Evolutionary conservation across 2,888 invertebrate species (phyloP).

Genomic region (Junonia oenone): DNA sequence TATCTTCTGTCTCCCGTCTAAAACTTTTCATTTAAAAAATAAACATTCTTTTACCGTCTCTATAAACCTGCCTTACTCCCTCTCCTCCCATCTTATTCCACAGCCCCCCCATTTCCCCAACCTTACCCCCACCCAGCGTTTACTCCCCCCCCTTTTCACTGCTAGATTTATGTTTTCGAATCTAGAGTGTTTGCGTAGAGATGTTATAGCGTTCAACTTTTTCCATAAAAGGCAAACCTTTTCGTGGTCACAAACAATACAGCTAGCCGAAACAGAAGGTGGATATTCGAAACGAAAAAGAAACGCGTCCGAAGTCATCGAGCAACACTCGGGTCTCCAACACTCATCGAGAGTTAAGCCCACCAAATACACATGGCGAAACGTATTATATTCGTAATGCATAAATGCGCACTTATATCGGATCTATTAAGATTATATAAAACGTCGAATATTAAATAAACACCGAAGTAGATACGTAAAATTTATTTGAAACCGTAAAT

Average conservation of each 20-base stretch:
- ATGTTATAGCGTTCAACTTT: constrained; percentile 15
- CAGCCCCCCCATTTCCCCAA: neutral
- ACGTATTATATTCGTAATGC: neutral
- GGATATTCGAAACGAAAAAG: neutral
- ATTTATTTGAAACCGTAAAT: constrained; percentile 5
- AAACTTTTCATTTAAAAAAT: neutral
- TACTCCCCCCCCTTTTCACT: neutral
- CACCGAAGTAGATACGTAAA: neutral
- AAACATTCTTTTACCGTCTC: neutral
- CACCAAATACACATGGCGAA: constrained; percentile 4
- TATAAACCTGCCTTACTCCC: constrained; percentile 8
- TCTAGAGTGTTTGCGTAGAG: constrained; percentile 3
- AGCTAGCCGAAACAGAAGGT: constrained; percentile 4
- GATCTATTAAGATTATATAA: neutral
- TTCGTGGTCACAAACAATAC: constrained; percentile 6
- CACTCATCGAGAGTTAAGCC: neutral
- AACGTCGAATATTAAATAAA: constrained; percentile 4
- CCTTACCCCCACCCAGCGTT: constrained; percentile 12
- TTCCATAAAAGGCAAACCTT: constrained; percentile 14
- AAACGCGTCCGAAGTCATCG: constrained; percentile 1
- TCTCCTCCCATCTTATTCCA: neutral
- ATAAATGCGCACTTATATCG: constrained; percentile 20
- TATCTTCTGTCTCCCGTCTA: neutral
- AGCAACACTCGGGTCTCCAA: neutral
- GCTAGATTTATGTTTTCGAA: neutral